Evolutionary conservation across 1,140 invertebrate species (phyloP), one percentile per base, ranked within the genome.

Genomic region (Tetraneura akinire): DNA sequence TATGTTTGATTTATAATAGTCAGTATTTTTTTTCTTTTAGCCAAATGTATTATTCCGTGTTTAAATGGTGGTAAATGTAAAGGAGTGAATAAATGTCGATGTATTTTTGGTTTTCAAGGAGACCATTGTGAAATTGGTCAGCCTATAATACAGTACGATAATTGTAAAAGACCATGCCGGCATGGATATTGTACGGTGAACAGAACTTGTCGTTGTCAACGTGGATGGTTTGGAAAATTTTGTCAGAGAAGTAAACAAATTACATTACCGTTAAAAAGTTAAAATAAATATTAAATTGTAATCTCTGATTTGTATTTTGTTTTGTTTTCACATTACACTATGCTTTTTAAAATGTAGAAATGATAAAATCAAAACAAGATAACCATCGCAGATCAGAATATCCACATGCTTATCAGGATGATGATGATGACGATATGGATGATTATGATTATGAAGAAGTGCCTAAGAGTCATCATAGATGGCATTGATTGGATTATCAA

Each of bases 1-100:
- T 29, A 49, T 29, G 23, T 45, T 71, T 18, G 29, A 13, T 62
- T 32, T 68, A 6, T 68, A 26, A 80, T 1, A 29, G 23, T 53
- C 6, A 13, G 64, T 66, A 83, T 23, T 85, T 86, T n/a, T n/a
- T n/a, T n/a, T n/a, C n/a, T n/a, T n/a, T 26, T 84, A 95, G 94
- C 93, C 29, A 95, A 94, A 86, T 96, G 94, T 84, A 92, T 95
- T 60, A 93, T 96, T 83, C 93, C 94, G 2, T 96, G 94, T 84
- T 86, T 94, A 80, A 95, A 95, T 85, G 92, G 92, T 9, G 94
- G 94, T 0, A 90, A 91, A 76, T 96, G 94, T 84, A 91, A 91
- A 84, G 94, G 92, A 8, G 91, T 92, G 62, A 96, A 96, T 86
- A 90, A 93, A 84, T 96, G 94, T 85, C 89, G 92, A 81, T 95